Conservation (phyloP, 2,797 vertebrate genomes). For the Rallus crepitans region DNA sequence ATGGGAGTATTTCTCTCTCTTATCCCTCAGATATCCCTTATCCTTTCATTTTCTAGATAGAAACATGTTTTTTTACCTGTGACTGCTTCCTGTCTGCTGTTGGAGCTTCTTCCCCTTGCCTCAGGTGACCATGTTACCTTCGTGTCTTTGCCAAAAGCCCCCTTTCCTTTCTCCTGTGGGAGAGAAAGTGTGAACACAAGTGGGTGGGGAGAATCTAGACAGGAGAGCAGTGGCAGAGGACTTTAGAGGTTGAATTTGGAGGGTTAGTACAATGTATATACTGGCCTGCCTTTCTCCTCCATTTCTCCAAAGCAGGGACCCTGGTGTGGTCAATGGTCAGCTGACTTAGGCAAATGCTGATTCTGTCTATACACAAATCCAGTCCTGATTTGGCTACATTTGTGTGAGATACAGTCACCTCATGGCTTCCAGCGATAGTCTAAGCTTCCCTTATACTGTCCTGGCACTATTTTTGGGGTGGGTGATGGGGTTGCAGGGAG, state of each 20-base stretch:
- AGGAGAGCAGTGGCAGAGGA: background rate
- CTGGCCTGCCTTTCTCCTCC: background rate
- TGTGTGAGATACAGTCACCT: background rate
- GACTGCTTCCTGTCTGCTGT: background rate
- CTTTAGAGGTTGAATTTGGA: background rate
- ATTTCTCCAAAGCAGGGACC: background rate
- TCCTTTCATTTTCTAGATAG: background rate
- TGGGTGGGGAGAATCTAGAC: background rate
- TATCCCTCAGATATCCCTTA: background rate
- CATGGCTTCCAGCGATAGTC: background rate
- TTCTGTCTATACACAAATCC: background rate
- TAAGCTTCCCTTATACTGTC: background rate
- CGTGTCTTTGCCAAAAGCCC: background rate
- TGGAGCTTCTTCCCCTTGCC: background rate
- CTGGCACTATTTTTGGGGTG: background rate
- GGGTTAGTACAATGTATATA: background rate
- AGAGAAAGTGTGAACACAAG: background rate
- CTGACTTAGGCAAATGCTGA: background rate
- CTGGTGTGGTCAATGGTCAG: background rate
- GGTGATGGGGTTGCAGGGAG: background rate
- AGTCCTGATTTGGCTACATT: background rate
- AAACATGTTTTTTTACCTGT: background rate
- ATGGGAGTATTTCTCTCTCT: background rate
- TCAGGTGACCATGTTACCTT: background rate
- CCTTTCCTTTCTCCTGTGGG: background rate